Evolutionary conservation across 2,113 vertebrate genomes (phyloP).

Genomic region (Laticauda laticaudata): DNA sequence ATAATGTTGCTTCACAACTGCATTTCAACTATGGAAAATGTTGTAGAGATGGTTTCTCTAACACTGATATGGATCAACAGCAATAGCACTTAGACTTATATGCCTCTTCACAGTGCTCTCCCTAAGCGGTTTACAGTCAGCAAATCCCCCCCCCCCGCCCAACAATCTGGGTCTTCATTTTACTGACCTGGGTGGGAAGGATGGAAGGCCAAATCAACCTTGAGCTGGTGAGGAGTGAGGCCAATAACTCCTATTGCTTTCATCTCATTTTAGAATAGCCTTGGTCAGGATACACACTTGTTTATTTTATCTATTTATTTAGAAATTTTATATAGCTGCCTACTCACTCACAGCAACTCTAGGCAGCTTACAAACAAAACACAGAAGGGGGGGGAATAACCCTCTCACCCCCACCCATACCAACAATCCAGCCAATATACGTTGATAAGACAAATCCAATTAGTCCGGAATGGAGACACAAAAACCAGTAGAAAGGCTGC

Average conservation of each 20-base stretch:
- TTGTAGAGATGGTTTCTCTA: background rate
- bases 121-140: background rate
- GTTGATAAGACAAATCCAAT: background rate
- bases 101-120: background rate
- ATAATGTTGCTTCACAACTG: background rate
- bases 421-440: background rate
- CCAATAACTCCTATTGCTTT: background rate
- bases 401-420: too few relatives aligned
- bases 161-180: background rate
- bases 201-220: background rate
- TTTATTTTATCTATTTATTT: background rate
- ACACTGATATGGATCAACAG: background rate
- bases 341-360: background rate
- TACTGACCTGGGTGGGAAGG: background rate
- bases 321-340: background rate
- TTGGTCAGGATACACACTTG: background rate
- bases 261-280: background rate
- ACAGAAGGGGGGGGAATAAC: too few relatives aligned
- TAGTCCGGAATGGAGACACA: background rate
- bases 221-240: background rate
- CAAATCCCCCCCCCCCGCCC: background rate
- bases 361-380: too few relatives aligned
- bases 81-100: background rate
- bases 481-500: background rate
- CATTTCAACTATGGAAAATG: background rate